These are phyloP conservation scores for Idaea straminata DNA, from an alignment of 2,888 invertebrate genomes.

Conservation along the genomic window DNA sequence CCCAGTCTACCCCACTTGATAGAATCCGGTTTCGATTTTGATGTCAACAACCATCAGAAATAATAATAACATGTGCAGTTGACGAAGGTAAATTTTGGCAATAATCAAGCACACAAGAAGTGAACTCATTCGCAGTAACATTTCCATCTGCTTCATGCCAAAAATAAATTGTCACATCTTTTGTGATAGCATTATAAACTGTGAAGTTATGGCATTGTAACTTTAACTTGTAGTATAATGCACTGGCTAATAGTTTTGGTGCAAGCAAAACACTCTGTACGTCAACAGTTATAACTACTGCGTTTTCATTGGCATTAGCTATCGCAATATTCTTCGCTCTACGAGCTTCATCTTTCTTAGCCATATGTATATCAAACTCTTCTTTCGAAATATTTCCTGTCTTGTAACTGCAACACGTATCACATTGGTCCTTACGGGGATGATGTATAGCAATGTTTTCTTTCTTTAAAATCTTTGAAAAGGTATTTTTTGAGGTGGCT, in stretches of 20 bases:
- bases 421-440: too few species aligned
- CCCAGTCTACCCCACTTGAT: too few species aligned
- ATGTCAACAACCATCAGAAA: constrained; percentile 20
- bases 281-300: constrained; percentile 15
- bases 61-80: too few species aligned
- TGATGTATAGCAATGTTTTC: too few species aligned
- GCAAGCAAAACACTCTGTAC: constrained; percentile 17
- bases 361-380: too few species aligned
- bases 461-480: too few species aligned
- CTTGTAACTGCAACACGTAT: too few species aligned
- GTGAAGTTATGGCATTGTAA: constrained; percentile 19
- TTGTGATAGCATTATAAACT: constrained; percentile 11
- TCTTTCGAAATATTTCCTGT: too few species aligned
- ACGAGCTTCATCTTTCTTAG: too few species aligned
- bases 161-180: constrained; percentile 14
- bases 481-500: too few species aligned
- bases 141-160: constrained; percentile 25
- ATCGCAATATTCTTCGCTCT: too few species aligned
- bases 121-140: constrained; percentile 22
- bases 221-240: constrained; percentile 22
- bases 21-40: constrained; percentile 22
- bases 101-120: constrained; percentile 14
- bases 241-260: constrained; percentile 18
- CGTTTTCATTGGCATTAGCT: constrained; percentile 6
- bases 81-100: too few species aligned